Conservation (phyloP, 2,113 vertebrate species). For the Halichoerus grypus region DNA sequence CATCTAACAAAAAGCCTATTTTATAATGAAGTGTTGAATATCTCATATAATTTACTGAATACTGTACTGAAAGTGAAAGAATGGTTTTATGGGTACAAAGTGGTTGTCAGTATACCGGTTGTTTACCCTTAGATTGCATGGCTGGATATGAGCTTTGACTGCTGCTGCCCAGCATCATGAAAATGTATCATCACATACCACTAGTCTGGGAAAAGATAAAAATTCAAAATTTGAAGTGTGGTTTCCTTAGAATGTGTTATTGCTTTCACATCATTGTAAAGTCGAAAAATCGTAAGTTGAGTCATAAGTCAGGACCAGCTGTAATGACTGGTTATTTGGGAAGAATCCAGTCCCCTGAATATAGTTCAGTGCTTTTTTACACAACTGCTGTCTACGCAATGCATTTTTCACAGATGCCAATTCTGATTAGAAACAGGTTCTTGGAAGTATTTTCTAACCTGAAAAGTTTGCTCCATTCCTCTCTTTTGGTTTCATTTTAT, state of each 20-base stretch:
- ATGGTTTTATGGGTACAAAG: not conserved
- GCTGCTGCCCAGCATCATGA: not conserved
- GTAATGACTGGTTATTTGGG: not conserved
- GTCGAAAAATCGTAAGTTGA: not conserved
- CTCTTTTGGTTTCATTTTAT: not conserved
- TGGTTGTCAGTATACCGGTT: not conserved
- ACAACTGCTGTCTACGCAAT: accelerated
- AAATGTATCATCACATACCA: not conserved
- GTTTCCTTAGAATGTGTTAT: not conserved
- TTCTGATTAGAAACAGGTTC: not conserved
- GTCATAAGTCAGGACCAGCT: not conserved
- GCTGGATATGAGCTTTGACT: not conserved
- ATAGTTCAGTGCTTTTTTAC: not conserved
- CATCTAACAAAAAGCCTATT: not conserved
- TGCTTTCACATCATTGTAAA: not conserved
- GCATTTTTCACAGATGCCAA: not conserved
- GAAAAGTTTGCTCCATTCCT: not conserved
- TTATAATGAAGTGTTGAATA: not conserved
- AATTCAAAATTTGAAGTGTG: not conserved
- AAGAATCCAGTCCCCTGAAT: not conserved
- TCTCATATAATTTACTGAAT: not conserved
- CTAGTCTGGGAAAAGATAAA: not conserved
- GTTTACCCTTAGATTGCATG: not conserved
- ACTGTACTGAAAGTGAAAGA: not conserved
- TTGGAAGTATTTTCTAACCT: not conserved